These are phyloP conservation scores for Diorhabda carinulata DNA, from an alignment of 1,140 invertebrate genomes.

Conservation along the genomic window DNA sequence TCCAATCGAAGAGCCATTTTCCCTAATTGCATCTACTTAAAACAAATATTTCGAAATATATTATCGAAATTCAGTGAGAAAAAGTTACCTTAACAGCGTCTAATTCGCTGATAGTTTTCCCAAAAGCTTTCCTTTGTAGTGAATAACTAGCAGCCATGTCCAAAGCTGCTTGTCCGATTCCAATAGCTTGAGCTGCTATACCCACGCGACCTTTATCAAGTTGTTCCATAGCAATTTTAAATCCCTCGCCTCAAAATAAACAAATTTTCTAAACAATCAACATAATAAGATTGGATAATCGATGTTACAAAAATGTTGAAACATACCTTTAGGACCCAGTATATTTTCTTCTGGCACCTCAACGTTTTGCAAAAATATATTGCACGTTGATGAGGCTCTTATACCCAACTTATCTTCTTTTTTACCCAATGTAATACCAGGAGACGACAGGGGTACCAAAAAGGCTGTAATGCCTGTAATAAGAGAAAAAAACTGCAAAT, in stretches of 20 bases:
- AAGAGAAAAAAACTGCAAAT: no score
- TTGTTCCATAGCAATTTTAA: slow-evolving; percentile 83
- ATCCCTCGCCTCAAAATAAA: slow-evolving; percentile 59
- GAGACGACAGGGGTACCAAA: slow-evolving; percentile 40
- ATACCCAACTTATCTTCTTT: slow-evolving; percentile 72
- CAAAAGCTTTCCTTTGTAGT: slow-evolving; percentile 73
- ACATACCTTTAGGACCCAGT: slow-evolving; percentile 48
- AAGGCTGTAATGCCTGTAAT: slow-evolving; percentile 44
- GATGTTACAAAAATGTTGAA: background rate
- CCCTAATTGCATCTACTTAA: slow-evolving; percentile 58
- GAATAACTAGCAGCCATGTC: slow-evolving; percentile 85
- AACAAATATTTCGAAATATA: slow-evolving; percentile 20
- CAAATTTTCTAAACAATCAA: background rate
- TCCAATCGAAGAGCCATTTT: slow-evolving; percentile 82
- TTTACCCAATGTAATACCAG: slow-evolving; percentile 57
- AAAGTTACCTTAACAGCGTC: slow-evolving; percentile 72
- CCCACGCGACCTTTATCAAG: slow-evolving; percentile 75
- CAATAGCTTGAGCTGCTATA: slow-evolving; percentile 77
- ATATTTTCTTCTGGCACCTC: slow-evolving; percentile 61
- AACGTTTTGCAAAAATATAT: slow-evolving; percentile 71
- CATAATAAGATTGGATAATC: background rate
- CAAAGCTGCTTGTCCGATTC: slow-evolving; percentile 78
- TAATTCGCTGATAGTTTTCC: slow-evolving; percentile 69
- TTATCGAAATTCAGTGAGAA: background rate
- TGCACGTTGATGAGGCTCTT: slow-evolving; percentile 71